Base-by-base conservation (phyloP, 2,888 invertebrate species). In the Aquatica leii region DNA sequence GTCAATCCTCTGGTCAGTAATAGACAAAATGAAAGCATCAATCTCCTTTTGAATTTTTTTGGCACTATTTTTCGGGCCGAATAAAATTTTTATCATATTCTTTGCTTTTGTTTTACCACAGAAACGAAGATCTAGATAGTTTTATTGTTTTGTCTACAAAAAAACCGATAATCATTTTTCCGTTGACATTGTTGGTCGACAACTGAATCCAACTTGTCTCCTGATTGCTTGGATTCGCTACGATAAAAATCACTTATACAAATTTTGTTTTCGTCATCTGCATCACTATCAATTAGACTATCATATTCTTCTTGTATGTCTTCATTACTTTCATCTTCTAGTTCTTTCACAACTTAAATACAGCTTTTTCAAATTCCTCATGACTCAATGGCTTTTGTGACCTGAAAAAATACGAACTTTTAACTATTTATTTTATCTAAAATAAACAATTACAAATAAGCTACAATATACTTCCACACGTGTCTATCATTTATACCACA, bases 281-380 rank as follows among this genome's bases (percentile, higher is more conserved):
- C 55, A 24, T 56, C 52, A 56, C 62, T 62, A 62, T 62, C 51
- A 62, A 55, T 59, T 17, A n/a, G n/a, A n/a, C n/a, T n/a, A n/a
- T n/a, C n/a, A n/a, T n/a, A n/a, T n/a, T n/a, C n/a, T 14, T 54
- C 21, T 41, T 35, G 20, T 43, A 18, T n/a, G 2, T 20, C 53
- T 31, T 52, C 53, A 9, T 43, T 34, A 18, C 51, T 54, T 37
- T 55, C 52, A 12, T 53, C 53, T 20, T 18, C 48, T 55, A 55
- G 46, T 60, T 54, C 60, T 54, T 6, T 2, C 24, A 24, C 4
- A 24, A 24, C 24, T 24, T 6, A 4, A 4, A 2, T 6, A 60
- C 49, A 54, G 55, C 54, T 12, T 54, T 54, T 12, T 60, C 37
- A 15, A 60, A 54, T 49, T 60, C 55, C 1, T 46, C 54, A 24